Evolutionary conservation across 2,797 vertebrate genomes (phyloP), one percentile per base, ranked within the genome.

Genomic region (Agapornis canus): DNA sequence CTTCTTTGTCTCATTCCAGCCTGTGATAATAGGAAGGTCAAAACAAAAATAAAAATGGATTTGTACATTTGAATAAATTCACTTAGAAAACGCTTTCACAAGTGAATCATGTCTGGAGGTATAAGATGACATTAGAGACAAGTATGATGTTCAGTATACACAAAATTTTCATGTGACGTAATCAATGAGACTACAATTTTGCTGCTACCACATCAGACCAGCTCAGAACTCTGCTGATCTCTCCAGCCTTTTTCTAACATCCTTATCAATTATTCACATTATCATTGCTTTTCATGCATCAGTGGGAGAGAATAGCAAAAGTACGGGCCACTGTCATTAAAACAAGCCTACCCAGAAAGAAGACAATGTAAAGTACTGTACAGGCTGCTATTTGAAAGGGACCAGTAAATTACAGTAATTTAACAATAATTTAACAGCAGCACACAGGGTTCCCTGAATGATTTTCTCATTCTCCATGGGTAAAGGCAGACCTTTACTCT

Each of bases 381-480:
- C 39, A 43, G 61, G 37, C 73, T 94, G 59, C 40, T 70, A 16
- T 85, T 95, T 92, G 71, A 86, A 95, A 95, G 54, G 63, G 10
- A 92, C 35, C 21, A n/a, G 26, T 72, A 35, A 64, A 94, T 95
- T 97, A 37, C 21, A n/a, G 27, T 72, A 37, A 64, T 94, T 95
- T 32, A 23, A 56, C n/a, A 23, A 10, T 10, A 32, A 23, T 95
- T 95, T 91, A 80, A 90, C 81, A 86, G 94, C 65, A 96, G 80
- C 59, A 71, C 60, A 51, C 52, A 22, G 45, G 23, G 47, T 95
- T 86, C 59, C 42, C 61, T 63, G 76, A 76, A 92, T 23, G 11
- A 63, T 92, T 90, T 96, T 92, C 76, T 57, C 6, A 2, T 90
- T 98, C 72, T 92, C 96, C 92, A 94, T 93, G 92, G 94, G 86